These are phyloP conservation scores for Buteo buteo DNA, from an alignment of 2,113 vertebrate genomes.

Conservation along the genomic window DNA sequence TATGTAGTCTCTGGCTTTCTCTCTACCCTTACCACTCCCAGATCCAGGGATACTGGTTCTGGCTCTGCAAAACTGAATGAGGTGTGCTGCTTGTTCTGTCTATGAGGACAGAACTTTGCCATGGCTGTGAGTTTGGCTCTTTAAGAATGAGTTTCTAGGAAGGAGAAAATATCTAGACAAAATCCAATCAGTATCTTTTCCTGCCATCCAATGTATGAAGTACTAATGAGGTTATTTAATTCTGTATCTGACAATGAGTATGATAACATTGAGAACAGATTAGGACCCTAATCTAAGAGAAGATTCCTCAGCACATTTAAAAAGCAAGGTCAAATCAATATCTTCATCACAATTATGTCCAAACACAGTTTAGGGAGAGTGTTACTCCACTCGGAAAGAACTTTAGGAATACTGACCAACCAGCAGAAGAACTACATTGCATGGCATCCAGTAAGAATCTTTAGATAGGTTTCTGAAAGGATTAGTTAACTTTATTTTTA, in stretches of 20 bases:
- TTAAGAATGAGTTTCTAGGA: not conserved
- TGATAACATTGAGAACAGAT: not conserved
- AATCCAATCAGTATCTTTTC: not conserved
- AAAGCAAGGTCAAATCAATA: not conserved
- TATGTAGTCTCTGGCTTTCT: not conserved
- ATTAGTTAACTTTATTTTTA: not conserved
- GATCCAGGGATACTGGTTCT: not conserved
- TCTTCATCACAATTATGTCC: not conserved
- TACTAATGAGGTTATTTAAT: slow-evolving; percentile 21
- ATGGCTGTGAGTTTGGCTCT: not conserved
- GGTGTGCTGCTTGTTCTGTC: not conserved
- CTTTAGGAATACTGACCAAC: not conserved
- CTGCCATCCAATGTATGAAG: not conserved
- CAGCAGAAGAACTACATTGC: not conserved
- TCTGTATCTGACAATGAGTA: not conserved
- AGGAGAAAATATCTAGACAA: not conserved
- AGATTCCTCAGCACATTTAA: not conserved
- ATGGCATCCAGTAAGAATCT: not conserved
- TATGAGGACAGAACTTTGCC: not conserved
- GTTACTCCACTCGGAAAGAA: not conserved
- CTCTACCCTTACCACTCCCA: not conserved
- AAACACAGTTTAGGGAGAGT: not conserved
- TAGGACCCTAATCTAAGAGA: not conserved
- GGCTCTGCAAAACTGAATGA: not conserved
- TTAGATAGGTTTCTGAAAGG: not conserved